phyloP scores from a whole-genome alignment of 2,888 invertebrate genomes.

The Lochmaea crataegi region DNA sequence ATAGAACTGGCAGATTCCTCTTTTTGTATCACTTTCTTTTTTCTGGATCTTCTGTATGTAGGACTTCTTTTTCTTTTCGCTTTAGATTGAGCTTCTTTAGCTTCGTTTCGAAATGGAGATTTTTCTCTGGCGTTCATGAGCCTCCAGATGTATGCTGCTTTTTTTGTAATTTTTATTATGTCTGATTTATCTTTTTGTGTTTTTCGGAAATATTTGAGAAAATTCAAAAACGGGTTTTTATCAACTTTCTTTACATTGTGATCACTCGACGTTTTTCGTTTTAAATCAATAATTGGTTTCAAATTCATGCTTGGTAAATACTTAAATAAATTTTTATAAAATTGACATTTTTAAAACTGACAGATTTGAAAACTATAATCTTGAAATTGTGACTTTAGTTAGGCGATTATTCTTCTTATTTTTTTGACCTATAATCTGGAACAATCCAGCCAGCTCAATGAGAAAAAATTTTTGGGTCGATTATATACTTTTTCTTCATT shows the following conservation, averaged over 20 bases:
- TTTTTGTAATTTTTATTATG: slow-evolving; percentile 41
- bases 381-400: too few relatives aligned
- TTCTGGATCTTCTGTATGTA: neutral
- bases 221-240: slow-evolving; percentile 51
- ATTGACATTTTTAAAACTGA: neutral
- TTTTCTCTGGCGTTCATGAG: slow-evolving; percentile 49
- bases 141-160: slow-evolving; percentile 47
- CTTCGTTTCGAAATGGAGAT: slow-evolving; percentile 46
- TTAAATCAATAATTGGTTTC: neutral
- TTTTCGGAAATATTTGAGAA: slow-evolving; percentile 48
- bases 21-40: neutral
- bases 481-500: too few relatives aligned
- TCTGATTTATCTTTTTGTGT: slow-evolving; percentile 40
- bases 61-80: slow-evolving; percentile 27
- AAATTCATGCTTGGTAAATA: neutral
- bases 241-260: slow-evolving; percentile 11
- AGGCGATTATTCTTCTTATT: too few relatives aligned
- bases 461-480: too few relatives aligned
- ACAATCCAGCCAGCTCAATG: too few relatives aligned
- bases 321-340: neutral
- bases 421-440: too few relatives aligned
- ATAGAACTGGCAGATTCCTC: neutral
- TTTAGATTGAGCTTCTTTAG: slow-evolving; percentile 41
- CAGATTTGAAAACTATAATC: neutral
- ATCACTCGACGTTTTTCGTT: neutral